Conservation (phyloP, 2,888 invertebrate genomes). For the Ectemnius lituratus region DNA sequence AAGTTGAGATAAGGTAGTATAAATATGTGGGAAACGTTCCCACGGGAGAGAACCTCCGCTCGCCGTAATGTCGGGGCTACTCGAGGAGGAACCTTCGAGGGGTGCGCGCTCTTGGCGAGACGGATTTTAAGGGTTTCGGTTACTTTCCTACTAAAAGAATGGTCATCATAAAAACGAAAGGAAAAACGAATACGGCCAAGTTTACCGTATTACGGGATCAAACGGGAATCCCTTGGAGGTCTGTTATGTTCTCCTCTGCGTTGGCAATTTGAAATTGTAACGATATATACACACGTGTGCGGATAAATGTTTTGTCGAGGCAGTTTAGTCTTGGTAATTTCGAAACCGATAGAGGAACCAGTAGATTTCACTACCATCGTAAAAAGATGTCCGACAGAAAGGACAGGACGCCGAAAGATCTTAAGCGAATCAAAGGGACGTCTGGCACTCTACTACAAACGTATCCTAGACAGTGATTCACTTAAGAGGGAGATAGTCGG, state of each 20-base stretch:
- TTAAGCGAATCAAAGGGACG: constrained; percentile 8
- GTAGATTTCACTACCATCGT: too few relatives aligned
- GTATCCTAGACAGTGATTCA: constrained; percentile 34
- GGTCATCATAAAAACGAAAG: constrained; percentile 43
- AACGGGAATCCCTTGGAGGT: constrained; percentile 9
- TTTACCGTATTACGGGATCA: constrained; percentile 29
- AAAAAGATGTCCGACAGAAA: background rate
- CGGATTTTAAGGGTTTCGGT: constrained; percentile 45
- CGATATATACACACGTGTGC: background rate
- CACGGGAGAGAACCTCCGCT: constrained; percentile 59
- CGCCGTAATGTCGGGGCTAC: background rate
- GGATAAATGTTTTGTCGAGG: too few relatives aligned
- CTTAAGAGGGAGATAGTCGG: constrained; percentile 41
- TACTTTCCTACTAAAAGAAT: constrained; percentile 34
- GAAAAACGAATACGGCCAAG: constrained; percentile 26
- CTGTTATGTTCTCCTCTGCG: constrained; percentile 6
- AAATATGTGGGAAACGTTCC: constrained; percentile 75
- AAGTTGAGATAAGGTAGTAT: constrained; percentile 67
- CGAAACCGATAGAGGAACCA: too few relatives aligned
- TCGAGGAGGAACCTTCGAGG: constrained; percentile 22
- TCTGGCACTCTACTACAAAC: constrained; percentile 45
- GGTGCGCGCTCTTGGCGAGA: constrained; percentile 24
- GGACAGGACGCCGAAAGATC: background rate
- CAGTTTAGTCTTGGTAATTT: too few relatives aligned
- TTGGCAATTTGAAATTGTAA: constrained; percentile 15